phyloP scores from a whole-genome alignment of 1,140 invertebrate species.

The Pseudomyrmex sp. region DNA sequence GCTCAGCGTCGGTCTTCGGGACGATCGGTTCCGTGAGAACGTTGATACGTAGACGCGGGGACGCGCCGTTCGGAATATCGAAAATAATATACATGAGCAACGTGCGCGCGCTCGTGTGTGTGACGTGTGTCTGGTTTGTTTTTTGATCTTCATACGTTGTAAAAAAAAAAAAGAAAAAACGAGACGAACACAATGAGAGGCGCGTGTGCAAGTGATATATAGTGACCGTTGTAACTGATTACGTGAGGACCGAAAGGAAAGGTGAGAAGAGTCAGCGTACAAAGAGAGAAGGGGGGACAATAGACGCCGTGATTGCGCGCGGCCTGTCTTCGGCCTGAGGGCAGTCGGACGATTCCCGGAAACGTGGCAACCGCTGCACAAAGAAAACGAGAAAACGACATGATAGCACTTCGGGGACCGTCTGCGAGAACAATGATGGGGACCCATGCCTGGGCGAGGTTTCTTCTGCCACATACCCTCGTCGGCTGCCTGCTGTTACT shows the following conservation, averaged over 20 bases:
- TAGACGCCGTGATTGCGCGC: conserved; percentile 18
- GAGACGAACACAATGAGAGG: conserved; percentile 35
- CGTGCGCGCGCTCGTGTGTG: conserved; percentile 20
- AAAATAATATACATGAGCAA: not conserved
- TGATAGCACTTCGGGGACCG: not conserved
- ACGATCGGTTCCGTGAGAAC: too few species aligned
- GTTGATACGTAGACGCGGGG: not conserved
- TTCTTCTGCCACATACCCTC: conserved; percentile 23
- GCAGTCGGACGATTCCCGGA: not conserved
- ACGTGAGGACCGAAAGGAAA: not conserved
- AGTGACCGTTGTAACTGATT: conserved; percentile 30
- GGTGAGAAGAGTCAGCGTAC: not conserved
- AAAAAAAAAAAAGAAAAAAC: not conserved
- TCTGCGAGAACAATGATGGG: conserved; percentile 22
- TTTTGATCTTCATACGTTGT: not conserved
- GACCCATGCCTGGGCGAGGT: conserved; percentile 62
- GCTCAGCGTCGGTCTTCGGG: conserved; percentile 62
- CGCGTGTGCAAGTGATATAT: conserved; percentile 60
- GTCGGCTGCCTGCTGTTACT: conserved; percentile 63
- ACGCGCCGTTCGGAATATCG: not conserved
- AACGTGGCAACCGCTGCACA: not conserved
- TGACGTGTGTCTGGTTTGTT: conserved; percentile 36
- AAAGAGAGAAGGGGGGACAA: conserved; percentile 5
- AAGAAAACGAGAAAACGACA: conserved; percentile 20
- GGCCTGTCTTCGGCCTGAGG: not conserved